A percentile compares a stretch with the other conserved stretches of the same genome.
phyloP scores from a whole-genome alignment of 2,113 vertebrate genomes.

The Anguilla rostrata region DNA sequence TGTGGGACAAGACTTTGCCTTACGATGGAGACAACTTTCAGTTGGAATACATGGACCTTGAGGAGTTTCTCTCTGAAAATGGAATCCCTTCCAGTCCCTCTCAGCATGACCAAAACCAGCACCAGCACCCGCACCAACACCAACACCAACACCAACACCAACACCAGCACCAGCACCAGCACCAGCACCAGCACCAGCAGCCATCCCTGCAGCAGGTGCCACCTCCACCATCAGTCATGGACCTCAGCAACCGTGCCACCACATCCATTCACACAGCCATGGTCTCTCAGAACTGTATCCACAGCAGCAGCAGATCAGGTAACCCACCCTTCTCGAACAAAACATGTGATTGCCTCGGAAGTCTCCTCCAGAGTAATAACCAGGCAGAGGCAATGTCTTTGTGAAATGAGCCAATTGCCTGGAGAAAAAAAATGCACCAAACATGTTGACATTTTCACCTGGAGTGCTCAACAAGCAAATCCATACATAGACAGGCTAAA shows the following conservation, averaged over 20 bases:
- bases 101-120: constrained; percentile 76
- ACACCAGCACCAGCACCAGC: constrained; percentile 35
- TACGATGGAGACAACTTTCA: constrained; percentile 90
- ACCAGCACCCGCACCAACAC: constrained; percentile 68
- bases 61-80: constrained; percentile 89
- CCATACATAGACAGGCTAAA: background rate
- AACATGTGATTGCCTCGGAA: background rate
- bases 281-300: constrained; percentile 78
- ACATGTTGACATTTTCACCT: background rate
- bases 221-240: constrained; percentile 75
- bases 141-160: constrained; percentile 45
- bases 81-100: constrained; percentile 84
- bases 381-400: background rate
- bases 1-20: constrained; percentile 91
- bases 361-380: background rate
- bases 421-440: background rate
- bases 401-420: background rate
- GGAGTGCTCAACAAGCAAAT: background rate
- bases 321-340: constrained; percentile 38
- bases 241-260: constrained; percentile 81
- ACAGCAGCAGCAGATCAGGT: constrained; percentile 81
- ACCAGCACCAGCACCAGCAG: constrained; percentile 62
- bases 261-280: constrained; percentile 75
- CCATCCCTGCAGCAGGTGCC: constrained; percentile 50
- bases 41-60: constrained; percentile 93